Conservation (phyloP, 2,797 vertebrate species). For the Alectoris magna region DNA sequence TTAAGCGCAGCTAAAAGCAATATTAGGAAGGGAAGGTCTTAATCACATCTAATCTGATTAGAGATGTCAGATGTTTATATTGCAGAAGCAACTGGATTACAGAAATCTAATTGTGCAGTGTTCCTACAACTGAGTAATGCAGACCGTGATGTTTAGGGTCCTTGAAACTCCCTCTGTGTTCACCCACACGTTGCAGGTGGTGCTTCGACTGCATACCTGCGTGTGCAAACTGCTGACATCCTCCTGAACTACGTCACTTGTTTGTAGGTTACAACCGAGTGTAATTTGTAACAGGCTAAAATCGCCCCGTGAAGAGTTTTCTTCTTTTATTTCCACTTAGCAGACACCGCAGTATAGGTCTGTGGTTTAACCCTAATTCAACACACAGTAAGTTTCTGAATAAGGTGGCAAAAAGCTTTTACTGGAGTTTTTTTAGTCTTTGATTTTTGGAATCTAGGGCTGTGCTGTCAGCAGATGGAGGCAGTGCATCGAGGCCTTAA, state of each 20-base stretch:
- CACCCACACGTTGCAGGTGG: rapidly evolving
- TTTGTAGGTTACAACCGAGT: background rate
- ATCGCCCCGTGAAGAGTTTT: background rate
- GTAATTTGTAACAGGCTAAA: background rate
- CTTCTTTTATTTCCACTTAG: background rate
- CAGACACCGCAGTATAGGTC: rapidly evolving
- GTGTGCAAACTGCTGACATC: background rate
- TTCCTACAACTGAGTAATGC: background rate
- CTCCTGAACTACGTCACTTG: rapidly evolving
- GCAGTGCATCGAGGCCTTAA: background rate
- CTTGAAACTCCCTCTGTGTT: background rate
- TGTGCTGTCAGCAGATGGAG: conserved; percentile 19
- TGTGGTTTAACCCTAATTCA: background rate
- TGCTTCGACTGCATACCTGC: rapidly evolving
- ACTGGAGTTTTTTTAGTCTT: background rate
- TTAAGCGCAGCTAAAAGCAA: background rate
- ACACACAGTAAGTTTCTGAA: background rate
- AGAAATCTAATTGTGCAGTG: background rate
- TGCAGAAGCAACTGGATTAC: background rate
- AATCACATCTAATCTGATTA: background rate
- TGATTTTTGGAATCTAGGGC: background rate
- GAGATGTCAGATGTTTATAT: background rate
- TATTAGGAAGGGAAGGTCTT: background rate
- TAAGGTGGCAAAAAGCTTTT: background rate
- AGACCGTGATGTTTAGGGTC: rapidly evolving